phyloP scores from a whole-genome alignment of 92 coral and sea anemone species.

The Zoanthus sansibaricus region DNA sequence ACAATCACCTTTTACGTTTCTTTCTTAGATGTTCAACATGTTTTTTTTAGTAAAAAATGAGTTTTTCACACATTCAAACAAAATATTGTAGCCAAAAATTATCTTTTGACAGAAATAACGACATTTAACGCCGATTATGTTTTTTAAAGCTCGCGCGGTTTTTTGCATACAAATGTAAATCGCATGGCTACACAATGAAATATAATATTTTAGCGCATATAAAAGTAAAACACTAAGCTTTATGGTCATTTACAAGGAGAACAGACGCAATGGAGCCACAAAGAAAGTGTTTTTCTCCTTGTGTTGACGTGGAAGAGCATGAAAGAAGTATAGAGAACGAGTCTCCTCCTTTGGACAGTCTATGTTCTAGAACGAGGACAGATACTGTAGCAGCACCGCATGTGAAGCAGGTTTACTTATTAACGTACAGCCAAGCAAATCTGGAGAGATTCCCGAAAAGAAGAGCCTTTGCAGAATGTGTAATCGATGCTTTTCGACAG shows the following conservation, averaged over 20 bases:
- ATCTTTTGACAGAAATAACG: conserved; percentile 26
- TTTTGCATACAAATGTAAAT: background rate
- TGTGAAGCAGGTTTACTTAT: conserved; percentile 48
- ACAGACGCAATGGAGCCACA: conserved; percentile 19
- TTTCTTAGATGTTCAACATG: background rate
- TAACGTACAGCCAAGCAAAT: conserved; percentile 51
- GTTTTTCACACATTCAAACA: background rate
- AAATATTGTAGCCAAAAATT: conserved; percentile 20
- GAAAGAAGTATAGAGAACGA: conserved; percentile 17
- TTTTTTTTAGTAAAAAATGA: background rate
- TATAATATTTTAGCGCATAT: conserved; percentile 14
- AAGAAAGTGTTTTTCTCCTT: background rate
- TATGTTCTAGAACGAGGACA: background rate
- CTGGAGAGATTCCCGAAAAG: conserved; percentile 43
- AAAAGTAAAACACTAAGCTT: conserved; percentile 16
- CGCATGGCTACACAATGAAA: background rate
- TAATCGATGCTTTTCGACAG: conserved; percentile 28
- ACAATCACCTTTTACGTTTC: conserved; percentile 4
- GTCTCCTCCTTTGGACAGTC: conserved; percentile 16
- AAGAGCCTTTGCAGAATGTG: conserved; percentile 51
- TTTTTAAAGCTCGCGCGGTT: conserved; percentile 20
- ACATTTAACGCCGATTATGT: conserved; percentile 10
- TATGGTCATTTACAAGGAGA: conserved; percentile 20
- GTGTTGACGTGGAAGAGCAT: conserved; percentile 16
- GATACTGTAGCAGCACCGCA: background rate